Evolutionary conservation across 2,888 invertebrate genomes (phyloP).

Genomic region (Drosophila gaucha): DNA sequence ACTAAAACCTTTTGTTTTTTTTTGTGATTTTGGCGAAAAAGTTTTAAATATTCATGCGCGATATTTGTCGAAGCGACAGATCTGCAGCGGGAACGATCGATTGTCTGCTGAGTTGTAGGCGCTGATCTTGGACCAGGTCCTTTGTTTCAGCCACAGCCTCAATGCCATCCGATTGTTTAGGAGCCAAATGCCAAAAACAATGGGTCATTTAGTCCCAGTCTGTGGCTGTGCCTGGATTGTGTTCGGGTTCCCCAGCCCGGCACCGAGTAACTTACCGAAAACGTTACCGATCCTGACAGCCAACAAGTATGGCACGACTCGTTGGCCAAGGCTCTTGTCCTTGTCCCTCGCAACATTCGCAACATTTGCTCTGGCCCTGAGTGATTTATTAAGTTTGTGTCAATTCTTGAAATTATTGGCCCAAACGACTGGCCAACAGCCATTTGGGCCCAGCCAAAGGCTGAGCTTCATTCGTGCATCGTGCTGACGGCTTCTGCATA

Average conservation of each 20-base stretch:
- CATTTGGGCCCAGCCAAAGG: conserved; percentile 14
- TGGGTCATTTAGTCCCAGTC: conserved; percentile 71
- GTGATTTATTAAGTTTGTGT: conserved; percentile 82
- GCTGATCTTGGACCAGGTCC: conserved; percentile 41
- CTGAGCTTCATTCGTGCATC: conserved; percentile 31
- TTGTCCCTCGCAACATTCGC: conserved; percentile 25
- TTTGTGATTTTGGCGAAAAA: conserved; percentile 20
- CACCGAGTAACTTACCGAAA: conserved; percentile 45
- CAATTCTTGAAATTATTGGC: conserved; percentile 82
- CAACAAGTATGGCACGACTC: conserved; percentile 82
- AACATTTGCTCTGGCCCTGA: conserved; percentile 43
- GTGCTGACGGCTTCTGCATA: conserved; percentile 77
- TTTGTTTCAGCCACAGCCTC: conserved; percentile 38
- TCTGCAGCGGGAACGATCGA: conserved; percentile 67
- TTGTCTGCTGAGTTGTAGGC: conserved; percentile 50
- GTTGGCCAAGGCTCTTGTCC: conserved; percentile 49
- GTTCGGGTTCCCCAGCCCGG: conserved; percentile 12
- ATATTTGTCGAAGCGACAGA: conserved; percentile 79
- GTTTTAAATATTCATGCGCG: conserved; percentile 77
- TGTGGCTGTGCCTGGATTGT: conserved; percentile 13
- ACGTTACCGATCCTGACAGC: conserved; percentile 80
- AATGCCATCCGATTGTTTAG: conserved; percentile 71
- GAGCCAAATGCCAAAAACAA: conserved; percentile 64
- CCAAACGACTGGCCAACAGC: conserved; percentile 47
- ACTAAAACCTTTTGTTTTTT: conserved; percentile 48